A percentile compares a stretch with the other conserved stretches of the same genome.
Evolutionary conservation across 2,797 vertebrate genomes (phyloP).

Genomic region (Anomalospiza imberbis): DNA sequence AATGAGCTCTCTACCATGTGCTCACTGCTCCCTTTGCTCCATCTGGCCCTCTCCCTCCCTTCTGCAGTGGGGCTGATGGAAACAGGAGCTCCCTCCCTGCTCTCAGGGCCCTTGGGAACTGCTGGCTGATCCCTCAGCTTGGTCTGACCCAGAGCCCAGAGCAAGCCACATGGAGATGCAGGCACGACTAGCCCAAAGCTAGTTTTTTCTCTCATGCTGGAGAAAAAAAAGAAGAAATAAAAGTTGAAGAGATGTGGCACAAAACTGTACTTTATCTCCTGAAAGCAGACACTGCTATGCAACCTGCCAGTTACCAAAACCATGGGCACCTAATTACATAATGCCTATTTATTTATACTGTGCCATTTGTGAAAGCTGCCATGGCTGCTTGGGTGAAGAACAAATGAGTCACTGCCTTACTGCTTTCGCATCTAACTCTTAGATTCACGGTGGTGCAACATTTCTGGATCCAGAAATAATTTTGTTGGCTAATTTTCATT

Average conservation of each 20-base stretch:
- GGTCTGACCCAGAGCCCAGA: fast-evolving
- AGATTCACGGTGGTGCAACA: not conserved
- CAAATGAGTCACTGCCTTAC: not conserved
- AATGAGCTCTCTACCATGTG: not conserved
- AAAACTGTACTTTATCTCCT: not conserved
- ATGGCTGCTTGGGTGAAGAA: not conserved
- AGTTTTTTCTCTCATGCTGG: not conserved
- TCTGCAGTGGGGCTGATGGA: not conserved
- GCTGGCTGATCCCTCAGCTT: not conserved
- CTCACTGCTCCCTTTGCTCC: not conserved
- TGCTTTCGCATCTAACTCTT: not conserved
- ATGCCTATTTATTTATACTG: not conserved
- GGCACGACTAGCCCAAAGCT: not conserved
- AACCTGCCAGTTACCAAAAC: not conserved
- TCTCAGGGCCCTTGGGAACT: not conserved
- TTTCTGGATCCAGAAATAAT: not conserved
- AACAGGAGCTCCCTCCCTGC: not conserved
- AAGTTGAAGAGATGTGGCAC: not conserved
- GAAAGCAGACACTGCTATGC: not conserved
- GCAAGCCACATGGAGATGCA: not conserved
- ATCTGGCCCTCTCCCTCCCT: not conserved
- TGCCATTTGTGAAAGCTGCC: not conserved
- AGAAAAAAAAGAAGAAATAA: not conserved
- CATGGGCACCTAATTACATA: not conserved
- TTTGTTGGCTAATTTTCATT: not conserved